These are phyloP conservation scores for Gambusia holbrooki DNA, from an alignment of 2,113 vertebrate genomes.

Conservation along the genomic window DNA sequence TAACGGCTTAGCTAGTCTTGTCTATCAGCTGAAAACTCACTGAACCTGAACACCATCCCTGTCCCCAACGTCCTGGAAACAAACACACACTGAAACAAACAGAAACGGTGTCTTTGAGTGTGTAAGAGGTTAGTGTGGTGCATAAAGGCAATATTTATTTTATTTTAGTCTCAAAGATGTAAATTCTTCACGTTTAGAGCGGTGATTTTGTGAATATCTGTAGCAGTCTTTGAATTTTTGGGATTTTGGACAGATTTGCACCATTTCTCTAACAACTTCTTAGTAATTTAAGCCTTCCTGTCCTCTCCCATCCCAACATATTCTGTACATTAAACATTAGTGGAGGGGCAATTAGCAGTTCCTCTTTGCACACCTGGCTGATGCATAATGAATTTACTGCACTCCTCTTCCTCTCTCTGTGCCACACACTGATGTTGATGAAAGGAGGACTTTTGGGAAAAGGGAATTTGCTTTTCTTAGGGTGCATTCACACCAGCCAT, in stretches of 20 bases:
- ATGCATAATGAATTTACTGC: constrained; percentile 82
- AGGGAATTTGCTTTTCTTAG: constrained; percentile 16
- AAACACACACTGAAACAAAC: constrained; percentile 5
- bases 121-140: not conserved
- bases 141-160: not conserved
- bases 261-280: not conserved
- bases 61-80: constrained; percentile 19
- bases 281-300: not conserved
- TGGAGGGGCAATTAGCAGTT: constrained; percentile 81
- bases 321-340: constrained; percentile 82
- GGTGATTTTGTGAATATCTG: not conserved
- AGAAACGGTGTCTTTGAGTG: constrained; percentile 15
- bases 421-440: constrained; percentile 40
- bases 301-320: not conserved
- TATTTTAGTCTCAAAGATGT: no score
- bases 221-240: not conserved
- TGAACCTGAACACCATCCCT: constrained; percentile 68
- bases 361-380: constrained; percentile 77
- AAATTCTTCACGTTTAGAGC: not conserved
- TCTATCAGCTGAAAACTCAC: constrained; percentile 78
- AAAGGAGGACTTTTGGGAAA: constrained; percentile 48
- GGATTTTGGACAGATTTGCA: not conserved
- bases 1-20: constrained; percentile 72
- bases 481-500: no score
- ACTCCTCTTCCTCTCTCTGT: constrained; percentile 42